Percentiles rank a stretch among this genome's conserved stretches.
Evolutionary conservation across 2,113 vertebrate species (phyloP).

Genomic region (Rutilus rutilus): DNA sequence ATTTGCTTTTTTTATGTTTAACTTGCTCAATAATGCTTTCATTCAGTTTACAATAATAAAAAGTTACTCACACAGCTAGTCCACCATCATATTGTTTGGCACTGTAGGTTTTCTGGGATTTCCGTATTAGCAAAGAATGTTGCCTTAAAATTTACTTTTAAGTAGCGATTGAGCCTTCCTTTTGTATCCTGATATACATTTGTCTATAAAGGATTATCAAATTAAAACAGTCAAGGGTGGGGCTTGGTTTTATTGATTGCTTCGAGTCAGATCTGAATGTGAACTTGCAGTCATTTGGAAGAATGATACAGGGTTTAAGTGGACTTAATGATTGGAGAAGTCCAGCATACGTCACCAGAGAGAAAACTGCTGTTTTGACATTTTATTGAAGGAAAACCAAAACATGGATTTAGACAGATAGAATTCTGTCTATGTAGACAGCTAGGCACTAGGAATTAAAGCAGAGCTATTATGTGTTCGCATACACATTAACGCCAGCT

Average conservation of each 20-base stretch:
- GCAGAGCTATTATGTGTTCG: neutral
- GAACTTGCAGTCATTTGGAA: too few species aligned
- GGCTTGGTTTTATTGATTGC: neutral
- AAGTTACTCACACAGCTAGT: neutral
- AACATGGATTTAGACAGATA: neutral
- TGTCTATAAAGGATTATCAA: neutral
- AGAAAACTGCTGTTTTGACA: neutral
- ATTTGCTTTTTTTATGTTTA: neutral
- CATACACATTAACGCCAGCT: neutral
- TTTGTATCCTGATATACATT: neutral
- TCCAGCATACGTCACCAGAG: neutral
- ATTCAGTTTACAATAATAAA: neutral
- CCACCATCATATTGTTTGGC: neutral
- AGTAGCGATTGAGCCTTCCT: neutral
- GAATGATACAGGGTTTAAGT: too few species aligned
- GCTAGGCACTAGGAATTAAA: neutral
- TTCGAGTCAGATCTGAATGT: neutral
- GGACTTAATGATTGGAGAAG: neutral
- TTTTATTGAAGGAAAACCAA: neutral
- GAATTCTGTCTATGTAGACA: neutral
- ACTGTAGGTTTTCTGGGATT: neutral
- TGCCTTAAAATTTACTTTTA: neutral
- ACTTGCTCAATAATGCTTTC: neutral
- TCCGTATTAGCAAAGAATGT: neutral
- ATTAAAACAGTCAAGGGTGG: neutral